Base-by-base conservation (phyloP, 2,888 invertebrate species). In the Terebella lapidaria region DNA sequence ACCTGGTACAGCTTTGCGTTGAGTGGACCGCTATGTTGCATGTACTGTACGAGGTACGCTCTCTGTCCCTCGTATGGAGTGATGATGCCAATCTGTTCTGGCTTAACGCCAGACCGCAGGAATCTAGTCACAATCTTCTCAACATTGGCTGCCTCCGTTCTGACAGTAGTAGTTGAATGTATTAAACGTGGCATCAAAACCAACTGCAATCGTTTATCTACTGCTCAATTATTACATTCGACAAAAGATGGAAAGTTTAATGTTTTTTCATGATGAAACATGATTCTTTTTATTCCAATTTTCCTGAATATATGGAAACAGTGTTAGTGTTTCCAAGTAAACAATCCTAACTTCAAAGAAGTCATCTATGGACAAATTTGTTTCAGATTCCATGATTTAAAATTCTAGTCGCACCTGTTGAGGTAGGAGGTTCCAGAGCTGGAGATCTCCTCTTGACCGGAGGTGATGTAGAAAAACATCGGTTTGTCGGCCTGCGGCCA, bases 21-120 rank as follows among this genome's bases (percentile, higher is more conserved):
- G 58, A 99, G 83, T 15, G 94, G 91, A 15, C 99, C 99, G 78
- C 95, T 96, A 78, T 94, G 94, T 81, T 97, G 96, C 96, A 99
- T 97, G 79, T 96, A 94, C 77, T 97, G 96, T 0, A 85, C 96
- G 64, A 99, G 84, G 78, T 95, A 99, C 0, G 97, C 95, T 15
- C 99, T 84, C 80, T 99, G 99, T 0, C 97, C 97, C 81, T 99
- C 99, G 74, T 99, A 99, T 0, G 99, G 99, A 0, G 99, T 99
- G 65, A 99, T 96, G 62, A 84, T 81, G 22, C 99, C 99, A 66
- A 99, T 97, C 81, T 99, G 97, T 71, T 95, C 94, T 0, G 99
- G 96, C 70, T 93, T 91, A 0, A 99, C 91, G 3, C 97, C 97
- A 4, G 92, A 91, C 70, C 94, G 90, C 56, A 96, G 82, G 79